Percentiles rank a stretch among this genome's conserved stretches.
These are phyloP conservation scores for Atta colombica DNA, from an alignment of 1,140 invertebrate genomes.

Conservation along the genomic window DNA sequence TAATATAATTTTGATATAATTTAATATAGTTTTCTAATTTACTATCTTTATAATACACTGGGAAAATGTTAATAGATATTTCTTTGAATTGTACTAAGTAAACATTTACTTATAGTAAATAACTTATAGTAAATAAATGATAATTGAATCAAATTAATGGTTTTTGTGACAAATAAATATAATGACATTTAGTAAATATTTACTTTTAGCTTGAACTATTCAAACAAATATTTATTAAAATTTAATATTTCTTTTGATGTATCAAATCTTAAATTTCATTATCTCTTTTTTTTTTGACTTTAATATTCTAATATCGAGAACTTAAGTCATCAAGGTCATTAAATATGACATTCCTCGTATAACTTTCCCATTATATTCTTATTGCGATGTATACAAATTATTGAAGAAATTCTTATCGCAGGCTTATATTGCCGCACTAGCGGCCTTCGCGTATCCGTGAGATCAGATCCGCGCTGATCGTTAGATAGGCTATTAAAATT, in stretches of 20 bases:
- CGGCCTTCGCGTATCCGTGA: constrained; percentile 41
- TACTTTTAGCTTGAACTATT: too few species aligned
- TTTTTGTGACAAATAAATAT: too few species aligned
- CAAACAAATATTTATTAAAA: too few species aligned
- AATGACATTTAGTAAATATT: too few species aligned
- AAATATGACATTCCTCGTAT: neutral
- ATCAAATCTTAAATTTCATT: neutral
- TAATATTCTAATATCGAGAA: neutral
- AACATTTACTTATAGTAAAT: too few species aligned
- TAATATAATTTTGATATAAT: neutral
- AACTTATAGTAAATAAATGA: too few species aligned
- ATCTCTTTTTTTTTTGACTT: neutral
- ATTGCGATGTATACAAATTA: neutral
- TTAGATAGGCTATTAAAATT: constrained; percentile 57
- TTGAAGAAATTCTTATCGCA: neutral
- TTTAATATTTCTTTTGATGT: too few species aligned
- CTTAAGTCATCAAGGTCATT: neutral
- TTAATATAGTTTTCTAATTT: neutral
- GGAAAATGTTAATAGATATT: too few species aligned
- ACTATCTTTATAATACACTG: too few species aligned
- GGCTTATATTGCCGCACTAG: neutral
- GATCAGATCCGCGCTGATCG: constrained; percentile 42
- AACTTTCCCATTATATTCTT: neutral
- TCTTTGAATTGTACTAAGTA: too few species aligned
- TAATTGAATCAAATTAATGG: too few species aligned